These are phyloP conservation scores for Dolichoris vasculosae DNA, from an alignment of 1,140 invertebrate species.

Conservation along the genomic window DNA sequence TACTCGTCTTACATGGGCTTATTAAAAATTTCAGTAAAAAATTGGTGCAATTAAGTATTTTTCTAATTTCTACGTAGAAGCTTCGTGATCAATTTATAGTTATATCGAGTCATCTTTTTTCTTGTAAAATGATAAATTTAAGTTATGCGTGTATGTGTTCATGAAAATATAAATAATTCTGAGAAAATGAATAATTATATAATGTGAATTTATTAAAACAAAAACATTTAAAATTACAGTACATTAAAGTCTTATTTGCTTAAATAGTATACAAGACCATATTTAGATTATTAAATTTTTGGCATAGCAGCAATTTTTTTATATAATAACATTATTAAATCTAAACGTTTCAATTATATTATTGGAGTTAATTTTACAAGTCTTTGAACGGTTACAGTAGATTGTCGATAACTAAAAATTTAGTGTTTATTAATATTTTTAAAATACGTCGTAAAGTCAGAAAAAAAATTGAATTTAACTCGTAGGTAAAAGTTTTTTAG, in stretches of 20 bases:
- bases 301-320: background rate
- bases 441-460: too few relatives aligned
- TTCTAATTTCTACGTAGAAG: background rate
- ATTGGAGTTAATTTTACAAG: too few relatives aligned
- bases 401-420: too few relatives aligned
- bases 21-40: background rate
- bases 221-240: conserved; percentile 27
- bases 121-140: background rate
- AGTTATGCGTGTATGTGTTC: background rate
- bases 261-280: background rate
- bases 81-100: background rate
- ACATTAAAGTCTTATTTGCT: background rate
- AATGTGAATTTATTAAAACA: conserved; percentile 28
- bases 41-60: background rate
- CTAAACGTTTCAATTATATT: too few relatives aligned
- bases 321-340: background rate
- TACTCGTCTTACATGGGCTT: background rate
- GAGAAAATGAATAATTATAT: background rate
- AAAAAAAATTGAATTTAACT: too few relatives aligned
- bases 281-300: too few relatives aligned
- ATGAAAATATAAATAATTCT: conserved; percentile 18
- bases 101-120: background rate
- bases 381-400: too few relatives aligned
- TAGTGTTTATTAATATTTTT: too few relatives aligned
- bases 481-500: too few relatives aligned